phyloP scores from a whole-genome alignment of 2,113 vertebrate species.

The Campylomormyrus tamandua region DNA sequence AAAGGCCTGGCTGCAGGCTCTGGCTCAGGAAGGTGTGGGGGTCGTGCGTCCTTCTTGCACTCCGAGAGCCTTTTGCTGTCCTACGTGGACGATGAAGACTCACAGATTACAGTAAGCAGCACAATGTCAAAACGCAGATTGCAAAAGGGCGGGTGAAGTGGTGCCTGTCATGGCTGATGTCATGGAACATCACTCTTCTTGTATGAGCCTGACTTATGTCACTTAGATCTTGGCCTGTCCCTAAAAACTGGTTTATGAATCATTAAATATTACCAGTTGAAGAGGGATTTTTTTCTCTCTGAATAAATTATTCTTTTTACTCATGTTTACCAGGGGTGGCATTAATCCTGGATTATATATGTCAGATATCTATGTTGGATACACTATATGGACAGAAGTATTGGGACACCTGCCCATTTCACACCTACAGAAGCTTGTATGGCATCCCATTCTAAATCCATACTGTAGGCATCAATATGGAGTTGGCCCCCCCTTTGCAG shows the following conservation, averaged over 20 bases:
- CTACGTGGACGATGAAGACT: neutral
- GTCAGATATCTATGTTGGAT: neutral
- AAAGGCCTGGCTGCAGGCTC: neutral
- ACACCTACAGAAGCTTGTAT: neutral
- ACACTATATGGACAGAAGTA: neutral
- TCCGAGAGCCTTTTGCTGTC: neutral
- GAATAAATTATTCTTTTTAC: neutral
- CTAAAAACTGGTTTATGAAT: neutral
- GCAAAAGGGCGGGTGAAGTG: neutral
- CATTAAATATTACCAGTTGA: neutral
- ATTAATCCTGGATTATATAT: neutral
- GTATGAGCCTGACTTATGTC: neutral
- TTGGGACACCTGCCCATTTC: neutral
- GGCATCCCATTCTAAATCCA: neutral
- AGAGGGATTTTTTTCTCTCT: neutral
- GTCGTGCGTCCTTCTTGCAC: neutral
- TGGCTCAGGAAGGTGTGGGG: neutral
- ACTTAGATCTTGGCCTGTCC: neutral
- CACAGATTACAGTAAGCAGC: neutral
- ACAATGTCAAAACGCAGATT: neutral
- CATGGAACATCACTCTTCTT: neutral
- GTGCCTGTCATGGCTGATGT: neutral
- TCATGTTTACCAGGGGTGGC: neutral
- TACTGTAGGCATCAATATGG: neutral
- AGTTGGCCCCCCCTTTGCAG: neutral